Conservation (phyloP, 2,888 invertebrate species). For the Subacronicta megacephala region DNA sequence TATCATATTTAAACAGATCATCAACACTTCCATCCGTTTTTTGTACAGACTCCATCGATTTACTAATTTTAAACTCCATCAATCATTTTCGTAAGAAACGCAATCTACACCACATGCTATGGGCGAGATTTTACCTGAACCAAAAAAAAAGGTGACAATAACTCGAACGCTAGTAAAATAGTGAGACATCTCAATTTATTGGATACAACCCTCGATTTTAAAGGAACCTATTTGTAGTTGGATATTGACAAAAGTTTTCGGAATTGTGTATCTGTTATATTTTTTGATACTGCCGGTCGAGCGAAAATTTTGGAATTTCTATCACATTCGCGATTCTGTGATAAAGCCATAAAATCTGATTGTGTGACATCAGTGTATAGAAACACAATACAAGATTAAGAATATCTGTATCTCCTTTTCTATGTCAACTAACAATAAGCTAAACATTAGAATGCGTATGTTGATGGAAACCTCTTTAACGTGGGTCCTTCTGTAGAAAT, state of each 20-base stretch:
- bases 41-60: slow-evolving; percentile 67
- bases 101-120: slow-evolving; percentile 79
- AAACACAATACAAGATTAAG: slow-evolving; percentile 36
- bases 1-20: slow-evolving; percentile 70
- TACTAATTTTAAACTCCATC: slow-evolving; percentile 81
- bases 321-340: slow-evolving; percentile 38
- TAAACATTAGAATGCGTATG: slow-evolving; percentile 9
- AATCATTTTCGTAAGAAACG: slow-evolving; percentile 81
- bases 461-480: slow-evolving; percentile 18
- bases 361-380: slow-evolving; percentile 36
- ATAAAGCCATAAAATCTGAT: slow-evolving; percentile 46
- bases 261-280: slow-evolving; percentile 41
- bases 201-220: slow-evolving; percentile 62
- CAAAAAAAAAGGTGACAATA: slow-evolving; percentile 83
- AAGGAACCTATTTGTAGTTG: slow-evolving; percentile 62
- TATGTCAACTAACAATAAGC: slow-evolving; percentile 20
- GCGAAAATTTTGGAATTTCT: slow-evolving; percentile 42
- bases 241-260: slow-evolving; percentile 53
- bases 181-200: slow-evolving; percentile 86
- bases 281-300: slow-evolving; percentile 68
- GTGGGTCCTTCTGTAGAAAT: not conserved
- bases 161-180: slow-evolving; percentile 78
- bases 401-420: slow-evolving; percentile 34
- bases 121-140: slow-evolving; percentile 78
- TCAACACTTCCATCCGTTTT: slow-evolving; percentile 71